Evolutionary conservation across 2,797 vertebrate genomes (phyloP).

Genomic region (Botia almorhae): DNA sequence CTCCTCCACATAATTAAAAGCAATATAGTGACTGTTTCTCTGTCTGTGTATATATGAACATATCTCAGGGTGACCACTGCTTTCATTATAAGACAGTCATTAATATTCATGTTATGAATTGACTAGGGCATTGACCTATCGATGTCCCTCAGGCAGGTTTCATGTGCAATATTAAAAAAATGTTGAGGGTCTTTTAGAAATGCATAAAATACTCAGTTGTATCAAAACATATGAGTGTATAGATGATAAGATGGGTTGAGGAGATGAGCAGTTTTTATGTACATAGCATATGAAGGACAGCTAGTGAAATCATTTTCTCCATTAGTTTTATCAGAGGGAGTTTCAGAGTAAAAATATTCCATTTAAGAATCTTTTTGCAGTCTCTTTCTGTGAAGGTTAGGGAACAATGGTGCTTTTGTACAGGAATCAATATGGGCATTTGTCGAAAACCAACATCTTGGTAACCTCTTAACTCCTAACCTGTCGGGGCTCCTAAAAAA

Average conservation of each 20-base stretch:
- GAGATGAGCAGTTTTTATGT: not conserved
- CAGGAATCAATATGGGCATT: conserved; percentile 8
- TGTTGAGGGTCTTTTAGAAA: conserved; percentile 19
- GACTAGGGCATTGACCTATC: conserved; percentile 35
- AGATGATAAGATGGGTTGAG: not conserved
- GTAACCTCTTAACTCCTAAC: not conserved
- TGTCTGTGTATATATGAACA: not conserved
- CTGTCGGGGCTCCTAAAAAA: not conserved
- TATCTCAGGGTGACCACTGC: conserved; percentile 18
- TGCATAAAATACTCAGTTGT: conserved; percentile 2
- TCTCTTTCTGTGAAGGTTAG: conserved; percentile 7
- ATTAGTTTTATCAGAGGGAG: not conserved
- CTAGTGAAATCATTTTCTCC: not conserved
- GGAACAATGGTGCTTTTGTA: conserved; percentile 10
- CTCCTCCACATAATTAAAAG: conserved; percentile 2
- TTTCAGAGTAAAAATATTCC: not conserved
- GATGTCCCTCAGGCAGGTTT: conserved; percentile 9
- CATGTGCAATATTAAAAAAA: not conserved
- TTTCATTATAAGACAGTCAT: not conserved
- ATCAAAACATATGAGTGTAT: not conserved
- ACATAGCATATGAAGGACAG: not conserved
- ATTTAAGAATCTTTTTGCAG: not conserved
- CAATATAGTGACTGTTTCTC: not conserved
- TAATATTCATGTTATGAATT: conserved; percentile 34
- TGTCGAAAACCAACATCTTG: conserved; percentile 7